phyloP scores from a whole-genome alignment of 2,113 vertebrate species.

The Calidris pygmaea region DNA sequence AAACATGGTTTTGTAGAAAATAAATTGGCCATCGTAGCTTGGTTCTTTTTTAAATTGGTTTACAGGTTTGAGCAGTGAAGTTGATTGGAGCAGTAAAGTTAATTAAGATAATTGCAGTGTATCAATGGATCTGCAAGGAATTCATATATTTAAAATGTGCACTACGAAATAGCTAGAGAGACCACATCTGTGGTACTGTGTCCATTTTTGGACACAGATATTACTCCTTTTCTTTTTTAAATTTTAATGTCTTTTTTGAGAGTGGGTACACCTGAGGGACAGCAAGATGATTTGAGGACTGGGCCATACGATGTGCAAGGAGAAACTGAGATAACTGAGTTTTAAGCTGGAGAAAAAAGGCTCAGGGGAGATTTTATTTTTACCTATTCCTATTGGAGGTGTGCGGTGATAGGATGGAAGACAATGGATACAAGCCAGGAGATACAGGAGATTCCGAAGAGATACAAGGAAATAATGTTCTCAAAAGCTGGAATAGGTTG shows the following conservation, averaged over 20 bases:
- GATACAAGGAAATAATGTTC: neutral
- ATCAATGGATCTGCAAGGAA: neutral
- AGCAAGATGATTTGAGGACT: neutral
- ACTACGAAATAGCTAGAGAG: neutral
- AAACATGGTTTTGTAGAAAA: neutral
- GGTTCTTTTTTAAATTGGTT: neutral
- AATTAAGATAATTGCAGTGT: neutral
- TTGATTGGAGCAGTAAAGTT: neutral
- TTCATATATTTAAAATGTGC: neutral
- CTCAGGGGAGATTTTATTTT: neutral
- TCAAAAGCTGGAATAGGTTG: neutral
- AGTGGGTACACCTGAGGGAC: neutral
- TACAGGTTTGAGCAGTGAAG: neutral
- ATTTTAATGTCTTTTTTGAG: neutral
- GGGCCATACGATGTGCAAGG: accelerated
- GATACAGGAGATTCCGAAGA: neutral
- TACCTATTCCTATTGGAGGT: neutral
- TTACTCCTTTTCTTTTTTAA: neutral
- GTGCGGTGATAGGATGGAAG: neutral
- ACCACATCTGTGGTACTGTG: neutral
- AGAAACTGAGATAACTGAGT: neutral
- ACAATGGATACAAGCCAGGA: neutral
- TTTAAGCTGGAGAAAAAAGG: neutral
- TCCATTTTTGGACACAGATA: neutral
- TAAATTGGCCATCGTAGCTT: neutral